phyloP scores from a whole-genome alignment of 1,140 invertebrate species.

The Megathymus violae region DNA sequence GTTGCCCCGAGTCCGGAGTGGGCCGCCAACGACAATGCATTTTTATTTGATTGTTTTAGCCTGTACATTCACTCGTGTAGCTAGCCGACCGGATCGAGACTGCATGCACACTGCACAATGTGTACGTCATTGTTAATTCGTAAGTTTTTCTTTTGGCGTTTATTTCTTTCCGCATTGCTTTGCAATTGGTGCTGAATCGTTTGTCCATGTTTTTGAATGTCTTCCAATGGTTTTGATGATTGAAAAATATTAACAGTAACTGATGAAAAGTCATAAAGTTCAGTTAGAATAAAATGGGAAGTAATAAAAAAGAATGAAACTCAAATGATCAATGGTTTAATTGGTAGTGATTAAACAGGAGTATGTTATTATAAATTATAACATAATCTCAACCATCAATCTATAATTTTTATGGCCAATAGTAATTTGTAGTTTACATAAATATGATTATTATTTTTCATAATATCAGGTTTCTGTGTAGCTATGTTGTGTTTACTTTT shows the following conservation, averaged over 20 bases:
- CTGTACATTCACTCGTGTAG: slow-evolving; percentile 70
- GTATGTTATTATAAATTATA: neutral
- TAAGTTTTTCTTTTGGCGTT: slow-evolving; percentile 50
- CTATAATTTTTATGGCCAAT: neutral
- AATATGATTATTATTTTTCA: neutral
- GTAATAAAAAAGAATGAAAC: too few relatives aligned
- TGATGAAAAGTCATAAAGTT: too few relatives aligned
- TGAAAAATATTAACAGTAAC: too few relatives aligned
- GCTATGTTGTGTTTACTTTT: neutral
- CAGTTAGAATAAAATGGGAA: too few relatives aligned
- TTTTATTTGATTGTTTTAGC: slow-evolving; percentile 69
- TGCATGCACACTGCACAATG: slow-evolving; percentile 70
- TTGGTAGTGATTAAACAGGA: too few relatives aligned
- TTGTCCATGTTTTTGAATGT: neutral
- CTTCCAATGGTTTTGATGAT: neutral
- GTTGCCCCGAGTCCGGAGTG: neutral
- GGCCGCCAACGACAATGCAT: slow-evolving; percentile 41
- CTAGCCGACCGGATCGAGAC: slow-evolving; percentile 62
- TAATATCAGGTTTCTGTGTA: too few relatives aligned
- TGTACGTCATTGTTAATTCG: slow-evolving; percentile 61
- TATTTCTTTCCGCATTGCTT: slow-evolving; percentile 32
- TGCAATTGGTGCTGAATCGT: slow-evolving; percentile 16
- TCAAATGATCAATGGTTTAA: too few relatives aligned
- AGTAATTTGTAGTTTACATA: too few relatives aligned
- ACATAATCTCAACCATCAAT: neutral